Evolutionary conservation across 2,888 invertebrate genomes (phyloP).

Genomic region (Alsophila aescularia): DNA sequence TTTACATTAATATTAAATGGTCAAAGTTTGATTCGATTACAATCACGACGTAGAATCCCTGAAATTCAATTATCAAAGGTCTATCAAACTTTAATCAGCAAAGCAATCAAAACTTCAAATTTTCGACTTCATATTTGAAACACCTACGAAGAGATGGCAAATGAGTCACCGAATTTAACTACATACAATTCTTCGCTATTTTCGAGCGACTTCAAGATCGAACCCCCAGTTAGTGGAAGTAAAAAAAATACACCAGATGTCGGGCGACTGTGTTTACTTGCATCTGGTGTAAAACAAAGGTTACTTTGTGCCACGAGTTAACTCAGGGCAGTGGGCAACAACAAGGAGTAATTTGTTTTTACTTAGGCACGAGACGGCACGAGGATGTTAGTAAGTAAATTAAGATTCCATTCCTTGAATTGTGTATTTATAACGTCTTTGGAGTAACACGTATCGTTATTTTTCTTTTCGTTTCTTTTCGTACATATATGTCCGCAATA

Average conservation of each 20-base stretch:
- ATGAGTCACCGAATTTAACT: no score
- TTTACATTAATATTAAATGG: no score
- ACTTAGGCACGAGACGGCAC: constrained; percentile 25
- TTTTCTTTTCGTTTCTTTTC: no score
- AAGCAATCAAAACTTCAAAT: no score
- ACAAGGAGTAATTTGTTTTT: constrained; percentile 38
- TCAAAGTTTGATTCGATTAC: no score
- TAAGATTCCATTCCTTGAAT: constrained; percentile 8
- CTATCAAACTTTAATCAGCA: no score
- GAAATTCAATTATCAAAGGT: no score
- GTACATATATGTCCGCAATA: no score
- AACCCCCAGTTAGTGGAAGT: constrained; percentile 57
- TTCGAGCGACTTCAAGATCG: constrained; percentile 45
- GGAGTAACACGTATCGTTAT: neutral
- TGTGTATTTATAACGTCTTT: neutral
- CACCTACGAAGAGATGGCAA: no score
- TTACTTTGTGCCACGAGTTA: constrained; percentile 62
- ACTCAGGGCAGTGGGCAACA: constrained; percentile 49
- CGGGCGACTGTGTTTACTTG: constrained; percentile 73
- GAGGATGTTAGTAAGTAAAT: constrained; percentile 16
- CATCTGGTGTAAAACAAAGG: constrained; percentile 79
- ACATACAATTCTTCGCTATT: neutral
- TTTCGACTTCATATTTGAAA: no score
- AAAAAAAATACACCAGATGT: constrained; percentile 81
- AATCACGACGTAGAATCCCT: no score